Conservation (phyloP, 1,140 invertebrate species). For the Brachionus rotundiformis region DNA sequence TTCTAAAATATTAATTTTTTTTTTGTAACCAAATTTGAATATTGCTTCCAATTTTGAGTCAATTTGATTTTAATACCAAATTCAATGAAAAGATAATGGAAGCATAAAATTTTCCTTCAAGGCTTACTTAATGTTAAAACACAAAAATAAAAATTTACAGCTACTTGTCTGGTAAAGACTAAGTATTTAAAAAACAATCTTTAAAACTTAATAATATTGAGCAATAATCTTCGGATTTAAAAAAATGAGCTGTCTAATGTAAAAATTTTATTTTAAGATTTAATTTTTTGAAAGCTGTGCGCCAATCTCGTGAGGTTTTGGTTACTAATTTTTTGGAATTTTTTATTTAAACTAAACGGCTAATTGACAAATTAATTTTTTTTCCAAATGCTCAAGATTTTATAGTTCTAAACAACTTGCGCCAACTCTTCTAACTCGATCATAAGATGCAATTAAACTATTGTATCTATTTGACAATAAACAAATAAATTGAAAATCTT, state of each 20-base stretch:
- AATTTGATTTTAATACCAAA: not conserved
- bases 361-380: not conserved
- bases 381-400: not conserved
- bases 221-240: not conserved
- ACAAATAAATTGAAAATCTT: constrained; percentile 9
- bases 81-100: constrained; percentile 6
- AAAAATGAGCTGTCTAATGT: not conserved
- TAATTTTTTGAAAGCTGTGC: no score
- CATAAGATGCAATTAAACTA: constrained; percentile 14
- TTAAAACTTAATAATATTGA: not conserved
- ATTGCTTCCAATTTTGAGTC: not conserved
- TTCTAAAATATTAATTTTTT: not conserved
- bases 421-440: not conserved
- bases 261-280: not conserved
- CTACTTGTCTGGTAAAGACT: not conserved
- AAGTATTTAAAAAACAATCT: not conserved
- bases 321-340: not conserved
- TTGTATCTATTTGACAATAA: constrained; percentile 15
- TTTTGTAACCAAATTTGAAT: not conserved
- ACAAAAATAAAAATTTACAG: not conserved
- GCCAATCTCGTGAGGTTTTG: not conserved
- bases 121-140: not conserved
- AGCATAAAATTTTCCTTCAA: not conserved
- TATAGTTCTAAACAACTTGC: not conserved
- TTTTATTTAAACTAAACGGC: not conserved